Percentiles rank a stretch among this genome's conserved stretches.
These are phyloP conservation scores for Cydia strobilella DNA, from an alignment of 1,140 invertebrate genomes.

Conservation along the genomic window DNA sequence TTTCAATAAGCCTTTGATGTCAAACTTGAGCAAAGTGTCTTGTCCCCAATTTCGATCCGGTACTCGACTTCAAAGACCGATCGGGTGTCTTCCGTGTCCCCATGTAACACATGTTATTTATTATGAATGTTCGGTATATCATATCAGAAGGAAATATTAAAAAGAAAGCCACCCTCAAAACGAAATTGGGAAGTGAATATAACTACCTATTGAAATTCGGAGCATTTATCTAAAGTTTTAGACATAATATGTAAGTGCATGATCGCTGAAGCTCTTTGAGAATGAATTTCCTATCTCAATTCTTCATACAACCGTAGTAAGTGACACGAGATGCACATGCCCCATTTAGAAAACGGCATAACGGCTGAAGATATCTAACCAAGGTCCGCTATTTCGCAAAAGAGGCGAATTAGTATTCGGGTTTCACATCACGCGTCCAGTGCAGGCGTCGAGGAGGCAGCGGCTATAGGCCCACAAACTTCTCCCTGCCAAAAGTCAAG, in stretches of 20 bases:
- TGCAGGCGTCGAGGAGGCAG: slow-evolving; percentile 12
- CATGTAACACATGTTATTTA: slow-evolving; percentile 14
- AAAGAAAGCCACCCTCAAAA: background rate
- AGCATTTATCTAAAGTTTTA: no score
- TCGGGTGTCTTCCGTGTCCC: background rate
- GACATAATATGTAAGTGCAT: background rate
- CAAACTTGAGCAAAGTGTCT: background rate
- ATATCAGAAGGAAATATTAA: background rate
- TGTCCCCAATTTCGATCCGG: slow-evolving; percentile 2
- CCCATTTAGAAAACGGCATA: background rate
- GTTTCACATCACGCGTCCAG: slow-evolving; percentile 8
- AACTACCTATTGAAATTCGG: no score
- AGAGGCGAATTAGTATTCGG: background rate
- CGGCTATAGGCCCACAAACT: slow-evolving; percentile 2
- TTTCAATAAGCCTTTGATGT: slow-evolving; percentile 14
- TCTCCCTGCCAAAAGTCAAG: background rate
- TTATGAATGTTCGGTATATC: background rate
- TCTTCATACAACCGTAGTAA: slow-evolving; percentile 7
- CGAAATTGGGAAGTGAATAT: no score
- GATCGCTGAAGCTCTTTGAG: background rate
- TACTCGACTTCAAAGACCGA: slow-evolving; percentile 16
- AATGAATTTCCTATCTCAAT: background rate
- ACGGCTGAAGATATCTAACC: background rate
- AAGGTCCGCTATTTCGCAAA: background rate
- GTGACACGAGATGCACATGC: background rate